Conservation (phyloP, 2,888 invertebrate species). For the Proisotoma minuta region DNA sequence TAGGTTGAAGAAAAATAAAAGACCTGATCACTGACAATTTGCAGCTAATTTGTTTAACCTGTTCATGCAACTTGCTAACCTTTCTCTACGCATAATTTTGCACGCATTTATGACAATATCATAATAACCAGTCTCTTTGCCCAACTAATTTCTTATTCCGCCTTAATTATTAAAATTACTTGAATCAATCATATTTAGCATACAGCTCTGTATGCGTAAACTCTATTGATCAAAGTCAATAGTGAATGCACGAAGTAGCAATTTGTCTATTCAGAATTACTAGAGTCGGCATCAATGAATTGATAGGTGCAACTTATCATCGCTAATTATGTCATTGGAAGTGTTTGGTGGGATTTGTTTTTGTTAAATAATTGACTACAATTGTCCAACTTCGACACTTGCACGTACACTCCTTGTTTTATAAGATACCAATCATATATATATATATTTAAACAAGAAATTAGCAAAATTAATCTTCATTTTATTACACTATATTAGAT, state of each 20-base stretch:
- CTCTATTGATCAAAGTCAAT: neutral
- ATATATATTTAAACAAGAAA: neutral
- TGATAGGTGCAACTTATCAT: constrained; percentile 8
- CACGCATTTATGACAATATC: neutral
- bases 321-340: constrained; percentile 9
- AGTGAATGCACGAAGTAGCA: neutral
- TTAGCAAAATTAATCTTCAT: neutral
- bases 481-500: too few relatives aligned
- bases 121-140: neutral
- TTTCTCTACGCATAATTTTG: neutral
- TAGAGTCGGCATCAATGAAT: neutral
- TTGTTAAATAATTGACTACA: neutral
- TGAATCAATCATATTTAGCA: neutral
- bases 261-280: neutral
- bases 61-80: too few relatives aligned
- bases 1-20: too few relatives aligned
- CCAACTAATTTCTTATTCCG: neutral
- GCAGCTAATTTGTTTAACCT: too few relatives aligned
- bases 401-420: neutral
- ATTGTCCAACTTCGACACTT: too few relatives aligned
- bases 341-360: neutral
- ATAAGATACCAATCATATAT: neutral
- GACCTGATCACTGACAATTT: too few relatives aligned
- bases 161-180: neutral
- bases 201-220: neutral